These are phyloP conservation scores for Neosilurus hyrtlii DNA, from an alignment of 2,797 vertebrate genomes.

Conservation along the genomic window DNA sequence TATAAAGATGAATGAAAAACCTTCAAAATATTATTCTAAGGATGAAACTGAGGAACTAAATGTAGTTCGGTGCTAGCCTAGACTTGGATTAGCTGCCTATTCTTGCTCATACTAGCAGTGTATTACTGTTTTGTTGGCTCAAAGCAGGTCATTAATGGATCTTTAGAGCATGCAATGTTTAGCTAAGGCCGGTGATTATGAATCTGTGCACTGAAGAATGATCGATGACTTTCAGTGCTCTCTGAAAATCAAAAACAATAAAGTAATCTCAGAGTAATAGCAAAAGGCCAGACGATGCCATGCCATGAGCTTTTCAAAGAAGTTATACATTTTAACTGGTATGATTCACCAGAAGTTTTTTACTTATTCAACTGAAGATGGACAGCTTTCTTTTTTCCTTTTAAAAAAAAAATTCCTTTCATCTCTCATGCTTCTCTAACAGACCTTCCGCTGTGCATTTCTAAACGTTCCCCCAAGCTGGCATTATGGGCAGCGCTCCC, in stretches of 20 bases:
- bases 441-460: conserved; percentile 38
- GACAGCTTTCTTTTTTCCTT: neutral
- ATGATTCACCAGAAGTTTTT: neutral
- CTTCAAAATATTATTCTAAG: conserved; percentile 2
- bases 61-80: conserved; percentile 53
- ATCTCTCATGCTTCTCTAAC: conserved; percentile 24
- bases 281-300: conserved; percentile 46
- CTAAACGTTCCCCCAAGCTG: conserved; percentile 30
- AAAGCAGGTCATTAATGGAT: conserved; percentile 63
- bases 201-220: conserved; percentile 49
- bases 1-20: neutral
- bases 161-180: conserved; percentile 58
- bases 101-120: neutral
- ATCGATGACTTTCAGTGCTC: conserved; percentile 37
- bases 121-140: conserved; percentile 35
- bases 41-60: neutral
- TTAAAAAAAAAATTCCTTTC: too few species aligned
- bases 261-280: conserved; percentile 56
- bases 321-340: conserved; percentile 21
- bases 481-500: conserved; percentile 41
- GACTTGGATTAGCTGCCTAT: conserved; percentile 59
- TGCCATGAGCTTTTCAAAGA: conserved; percentile 34
- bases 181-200: conserved; percentile 60
- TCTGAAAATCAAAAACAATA: conserved; percentile 40
- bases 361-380: neutral